Evolutionary conservation across 1,140 invertebrate genomes (phyloP).

Genomic region (Drosophila burlai): DNA sequence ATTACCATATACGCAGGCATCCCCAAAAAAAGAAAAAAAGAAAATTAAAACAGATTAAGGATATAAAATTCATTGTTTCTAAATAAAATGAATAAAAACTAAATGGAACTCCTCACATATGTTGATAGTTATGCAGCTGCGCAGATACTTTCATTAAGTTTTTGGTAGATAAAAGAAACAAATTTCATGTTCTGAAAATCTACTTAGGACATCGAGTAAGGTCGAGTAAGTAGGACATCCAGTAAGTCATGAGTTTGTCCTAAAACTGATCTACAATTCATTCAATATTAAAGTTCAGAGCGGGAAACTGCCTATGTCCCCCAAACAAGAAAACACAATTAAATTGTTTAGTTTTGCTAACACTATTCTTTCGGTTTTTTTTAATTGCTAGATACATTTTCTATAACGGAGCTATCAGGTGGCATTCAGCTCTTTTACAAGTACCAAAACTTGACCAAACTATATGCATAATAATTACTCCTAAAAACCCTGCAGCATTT

Average conservation of each 20-base stretch:
- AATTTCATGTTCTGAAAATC: neutral
- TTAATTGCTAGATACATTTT: neutral
- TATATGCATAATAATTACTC: neutral
- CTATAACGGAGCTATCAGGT: neutral
- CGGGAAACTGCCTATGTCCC: too few species aligned
- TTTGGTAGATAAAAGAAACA: neutral
- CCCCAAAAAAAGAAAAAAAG: neutral
- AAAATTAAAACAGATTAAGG: neutral
- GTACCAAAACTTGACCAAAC: neutral
- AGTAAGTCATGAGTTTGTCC: neutral
- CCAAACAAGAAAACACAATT: neutral
- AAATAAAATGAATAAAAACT: neutral
- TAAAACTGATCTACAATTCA: neutral
- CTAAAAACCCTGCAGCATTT: too few species aligned
- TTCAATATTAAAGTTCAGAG: neutral
- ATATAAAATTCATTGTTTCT: neutral
- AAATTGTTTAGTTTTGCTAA: conserved; percentile 9
- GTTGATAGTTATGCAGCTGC: neutral
- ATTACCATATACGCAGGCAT: neutral
- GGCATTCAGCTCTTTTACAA: neutral
- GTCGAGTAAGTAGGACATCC: too few species aligned
- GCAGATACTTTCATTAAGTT: neutral
- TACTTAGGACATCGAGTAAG: too few species aligned
- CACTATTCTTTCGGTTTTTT: neutral
- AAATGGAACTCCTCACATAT: neutral